These are phyloP conservation scores for Triops longicaudatus DNA, from an alignment of 1,140 invertebrate species.

Conservation along the genomic window DNA sequence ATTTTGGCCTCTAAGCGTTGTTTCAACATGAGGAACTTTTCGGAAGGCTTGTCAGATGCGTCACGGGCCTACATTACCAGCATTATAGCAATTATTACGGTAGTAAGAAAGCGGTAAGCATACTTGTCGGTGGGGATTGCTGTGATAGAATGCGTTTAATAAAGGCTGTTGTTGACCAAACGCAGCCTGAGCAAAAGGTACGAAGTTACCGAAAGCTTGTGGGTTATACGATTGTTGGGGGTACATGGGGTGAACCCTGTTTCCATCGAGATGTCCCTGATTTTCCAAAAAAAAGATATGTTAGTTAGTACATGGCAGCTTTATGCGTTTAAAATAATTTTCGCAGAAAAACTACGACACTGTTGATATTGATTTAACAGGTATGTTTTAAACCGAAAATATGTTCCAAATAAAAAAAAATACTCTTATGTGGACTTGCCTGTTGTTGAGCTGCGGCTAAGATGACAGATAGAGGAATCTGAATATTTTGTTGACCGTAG, in stretches of 20 bases:
- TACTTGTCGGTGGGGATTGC: background rate
- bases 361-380: too few relatives aligned
- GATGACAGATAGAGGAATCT: conserved; percentile 11
- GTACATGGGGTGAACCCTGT: background rate
- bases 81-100: background rate
- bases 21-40: background rate
- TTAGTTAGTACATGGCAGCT: background rate
- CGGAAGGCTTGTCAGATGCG: background rate
- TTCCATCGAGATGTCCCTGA: background rate
- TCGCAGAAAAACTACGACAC: too few relatives aligned
- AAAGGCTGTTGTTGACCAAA: background rate
- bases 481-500: background rate
- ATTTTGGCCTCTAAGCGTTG: background rate
- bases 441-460: background rate
- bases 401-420: background rate
- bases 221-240: background rate
- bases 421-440: background rate
- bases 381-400: too few relatives aligned
- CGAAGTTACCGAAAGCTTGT: background rate
- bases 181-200: background rate
- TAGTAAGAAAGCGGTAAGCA: background rate
- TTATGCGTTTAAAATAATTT: too few relatives aligned
- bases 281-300: background rate
- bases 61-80: background rate
- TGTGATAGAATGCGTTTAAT: background rate